Evolutionary conservation across 1,140 invertebrate species (phyloP).

Genomic region (Cyrtorhinus lividipennis): DNA sequence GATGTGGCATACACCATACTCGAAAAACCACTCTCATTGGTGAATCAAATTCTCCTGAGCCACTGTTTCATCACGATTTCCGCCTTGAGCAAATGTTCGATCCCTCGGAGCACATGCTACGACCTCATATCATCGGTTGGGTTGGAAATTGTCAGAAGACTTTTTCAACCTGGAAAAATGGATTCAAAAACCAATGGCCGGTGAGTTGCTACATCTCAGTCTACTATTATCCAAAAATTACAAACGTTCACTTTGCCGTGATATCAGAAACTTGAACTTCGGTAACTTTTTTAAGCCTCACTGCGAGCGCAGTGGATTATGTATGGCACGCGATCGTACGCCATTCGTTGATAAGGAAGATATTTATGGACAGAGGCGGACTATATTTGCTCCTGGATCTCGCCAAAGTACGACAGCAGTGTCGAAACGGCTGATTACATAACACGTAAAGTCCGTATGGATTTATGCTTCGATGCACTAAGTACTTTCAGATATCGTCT

Average conservation of each 20-base stretch:
- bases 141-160: neutral
- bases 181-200: constrained; percentile 5
- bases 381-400: constrained; percentile 10
- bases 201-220: neutral
- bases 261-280: too few relatives aligned
- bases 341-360: neutral
- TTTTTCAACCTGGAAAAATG: neutral
- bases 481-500: neutral
- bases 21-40: neutral
- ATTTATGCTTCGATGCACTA: too few relatives aligned
- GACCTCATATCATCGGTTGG: neutral
- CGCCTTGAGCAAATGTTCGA: neutral
- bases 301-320: neutral
- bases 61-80: constrained; percentile 1
- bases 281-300: constrained; percentile 11
- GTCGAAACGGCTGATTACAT: too few relatives aligned
- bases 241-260: too few relatives aligned
- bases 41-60: neutral
- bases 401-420: constrained; percentile 3
- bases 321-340: constrained; percentile 6
- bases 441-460: too few relatives aligned
- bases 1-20: constrained; percentile 1
- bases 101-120: neutral
- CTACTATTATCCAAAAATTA: too few relatives aligned
- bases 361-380: constrained; percentile 5